Evolutionary conservation across 2,113 vertebrate species (phyloP), one percentile per base, ranked within the genome.

Genomic region (Laticauda colubrina): DNA sequence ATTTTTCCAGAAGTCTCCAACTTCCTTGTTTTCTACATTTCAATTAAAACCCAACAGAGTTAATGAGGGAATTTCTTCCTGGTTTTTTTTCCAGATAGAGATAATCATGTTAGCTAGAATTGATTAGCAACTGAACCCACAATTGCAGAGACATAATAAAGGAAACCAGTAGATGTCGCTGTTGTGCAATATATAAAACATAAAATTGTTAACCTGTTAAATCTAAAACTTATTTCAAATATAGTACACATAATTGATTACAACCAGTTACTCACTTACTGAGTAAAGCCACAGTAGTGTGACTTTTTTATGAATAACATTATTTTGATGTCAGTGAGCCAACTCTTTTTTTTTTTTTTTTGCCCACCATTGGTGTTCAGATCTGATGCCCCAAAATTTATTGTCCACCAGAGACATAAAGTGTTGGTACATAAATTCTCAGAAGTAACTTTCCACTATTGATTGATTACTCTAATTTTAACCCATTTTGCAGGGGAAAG

Each of bases 111-210:
- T 34, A 81, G 6, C 15, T 39, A 39, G 2, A 81, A 9, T 69
- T 69, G 64, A 69, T 69, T 69, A 29, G 12, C 14, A 69, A 21
- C 51, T n/a, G n/a, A 9, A n/a, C 7, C 51, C 51, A 34, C 29
- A 54, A 55, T 21, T n/a, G 14, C 51, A 55, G 51, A 15, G n/a
- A 56, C 51, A 0, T 11, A 14, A 26, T 1, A 0, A 1, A 23
- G 0, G 53, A 0, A 0, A 92, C 89, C 97, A 34, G 93, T 91
- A 97, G 96, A 54, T 95, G 96, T 95, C 96, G 92, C 88, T 92
- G 85, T 3, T 0, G 91, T 93, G 88, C 89, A 94, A 94, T 34
- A 15, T 26, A 89, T 69, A 39, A 59, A 91, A 85, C 39, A 51
- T 5, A 12, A 15, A 59, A 85, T 3, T 4, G n/a, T 69, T 88